Percentiles rank a stretch among this genome's conserved stretches.
Conservation (phyloP, 2,113 vertebrate species). For the Rhabdornis inornatus region DNA sequence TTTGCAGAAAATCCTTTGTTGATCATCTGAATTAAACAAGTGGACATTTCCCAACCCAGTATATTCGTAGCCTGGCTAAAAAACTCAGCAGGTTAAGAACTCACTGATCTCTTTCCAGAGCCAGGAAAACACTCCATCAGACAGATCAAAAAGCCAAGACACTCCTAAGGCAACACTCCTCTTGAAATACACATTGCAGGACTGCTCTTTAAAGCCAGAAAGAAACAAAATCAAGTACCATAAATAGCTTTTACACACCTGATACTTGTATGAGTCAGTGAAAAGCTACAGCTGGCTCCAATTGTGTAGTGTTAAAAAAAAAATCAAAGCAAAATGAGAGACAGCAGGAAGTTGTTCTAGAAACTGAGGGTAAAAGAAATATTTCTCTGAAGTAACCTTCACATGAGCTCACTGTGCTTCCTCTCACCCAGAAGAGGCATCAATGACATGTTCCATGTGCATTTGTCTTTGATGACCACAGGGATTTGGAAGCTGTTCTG, state of each 20-base stretch:
- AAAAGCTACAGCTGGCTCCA: neutral
- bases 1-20: neutral
- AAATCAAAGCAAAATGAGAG: neutral
- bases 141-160: neutral
- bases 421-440: neutral
- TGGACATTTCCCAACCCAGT: neutral
- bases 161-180: rapidly evolving
- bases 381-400: neutral
- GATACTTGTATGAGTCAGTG: neutral
- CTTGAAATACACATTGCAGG: rapidly evolving
- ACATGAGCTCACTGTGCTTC: neutral
- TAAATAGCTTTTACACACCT: neutral
- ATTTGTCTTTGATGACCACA: neutral
- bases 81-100: neutral
- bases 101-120: neutral
- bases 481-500: neutral
- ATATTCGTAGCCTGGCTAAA: neutral
- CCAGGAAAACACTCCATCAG: neutral
- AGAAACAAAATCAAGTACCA: neutral
- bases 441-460: neutral
- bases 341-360: neutral
- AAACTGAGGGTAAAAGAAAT: neutral
- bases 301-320: neutral
- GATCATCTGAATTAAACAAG: neutral
- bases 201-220: rapidly evolving